Evolutionary conservation across 2,797 vertebrate genomes (phyloP), one percentile per base, ranked within the genome.

Genomic region (Scomberomorus guttatus): DNA sequence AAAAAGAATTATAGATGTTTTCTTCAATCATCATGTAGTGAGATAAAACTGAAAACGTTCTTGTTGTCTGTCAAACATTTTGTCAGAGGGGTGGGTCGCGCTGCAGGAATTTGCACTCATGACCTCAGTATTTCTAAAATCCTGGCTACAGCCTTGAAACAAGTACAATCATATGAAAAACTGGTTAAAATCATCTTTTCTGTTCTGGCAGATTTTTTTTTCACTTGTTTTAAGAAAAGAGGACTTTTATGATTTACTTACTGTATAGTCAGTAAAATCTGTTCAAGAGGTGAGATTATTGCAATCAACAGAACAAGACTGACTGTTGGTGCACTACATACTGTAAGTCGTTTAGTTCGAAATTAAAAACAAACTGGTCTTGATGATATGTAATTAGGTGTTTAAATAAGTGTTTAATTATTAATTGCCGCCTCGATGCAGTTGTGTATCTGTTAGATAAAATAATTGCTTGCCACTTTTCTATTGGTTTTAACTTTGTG

Each of bases 381-480:
- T 34, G 1, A 59, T 20, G 17, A 15, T 17, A 39, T 76, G 61
- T 59, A 22, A 80, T 64, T 59, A 61, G 20, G 12, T 68, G 44
- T 70, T 75, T 82, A 69, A 75, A 27, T 68, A 55, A 75, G 46
- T 11, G 20, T 66, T 24, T 58, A 32, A 0, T n/a, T 62, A n/a
- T 77, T 73, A 74, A 37, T 60, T 60, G 37, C 56, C 3, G 18
- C 71, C 58, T 7, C 24, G 5, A 9, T 59, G 34, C 25, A 65
- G 55, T 34, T 74, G 24, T 68, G 56, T 61, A 17, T 72, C 27
- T 75, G 59, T 72, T 11, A 7, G 37, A 44, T 60, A 57, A 74
- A 70, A 59, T 72, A 54, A 82, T 77, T 64, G 60, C 46, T 66
- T 70, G 64, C 68, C 59, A 61, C 61, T 22, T 69, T 80, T 65